Evolutionary conservation across 2,113 vertebrate genomes (phyloP).

Genomic region (Mohoua ochrocephala): DNA sequence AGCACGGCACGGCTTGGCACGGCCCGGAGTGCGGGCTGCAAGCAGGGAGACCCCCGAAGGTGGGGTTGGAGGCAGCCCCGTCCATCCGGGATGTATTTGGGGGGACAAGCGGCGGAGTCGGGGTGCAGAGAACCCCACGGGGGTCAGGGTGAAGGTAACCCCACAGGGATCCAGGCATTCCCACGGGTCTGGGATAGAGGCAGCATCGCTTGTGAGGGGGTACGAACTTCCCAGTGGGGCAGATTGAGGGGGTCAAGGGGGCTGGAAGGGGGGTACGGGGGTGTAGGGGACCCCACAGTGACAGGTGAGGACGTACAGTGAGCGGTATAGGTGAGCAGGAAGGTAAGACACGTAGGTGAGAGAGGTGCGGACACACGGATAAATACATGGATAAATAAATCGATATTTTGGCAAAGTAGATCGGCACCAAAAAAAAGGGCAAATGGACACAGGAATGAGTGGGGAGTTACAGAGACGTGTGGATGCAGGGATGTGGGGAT

Average conservation of each 20-base stretch:
- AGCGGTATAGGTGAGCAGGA: rapidly evolving
- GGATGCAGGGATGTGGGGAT: neutral
- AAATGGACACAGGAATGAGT: rapidly evolving
- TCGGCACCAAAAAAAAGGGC: neutral
- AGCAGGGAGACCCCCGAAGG: neutral
- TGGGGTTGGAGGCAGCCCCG: neutral
- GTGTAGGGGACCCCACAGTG: neutral
- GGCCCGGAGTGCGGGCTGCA: neutral
- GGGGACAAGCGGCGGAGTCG: neutral
- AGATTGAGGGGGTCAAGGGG: neutral
- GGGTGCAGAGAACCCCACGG: neutral
- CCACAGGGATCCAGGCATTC: neutral
- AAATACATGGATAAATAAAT: neutral
- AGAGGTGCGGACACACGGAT: rapidly evolving
- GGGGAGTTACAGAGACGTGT: neutral
- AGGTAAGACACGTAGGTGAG: rapidly evolving
- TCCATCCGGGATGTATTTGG: rapidly evolving
- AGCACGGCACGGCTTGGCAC: neutral
- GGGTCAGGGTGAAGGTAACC: neutral
- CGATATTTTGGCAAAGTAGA: neutral
- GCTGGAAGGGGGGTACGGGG: neutral
- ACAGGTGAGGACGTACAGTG: rapidly evolving
- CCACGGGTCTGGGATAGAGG: neutral
- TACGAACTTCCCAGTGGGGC: neutral
- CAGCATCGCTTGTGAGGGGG: neutral